These are phyloP conservation scores for Macrobrachium nipponense DNA, from an alignment of 1,140 invertebrate species.

Conservation along the genomic window DNA sequence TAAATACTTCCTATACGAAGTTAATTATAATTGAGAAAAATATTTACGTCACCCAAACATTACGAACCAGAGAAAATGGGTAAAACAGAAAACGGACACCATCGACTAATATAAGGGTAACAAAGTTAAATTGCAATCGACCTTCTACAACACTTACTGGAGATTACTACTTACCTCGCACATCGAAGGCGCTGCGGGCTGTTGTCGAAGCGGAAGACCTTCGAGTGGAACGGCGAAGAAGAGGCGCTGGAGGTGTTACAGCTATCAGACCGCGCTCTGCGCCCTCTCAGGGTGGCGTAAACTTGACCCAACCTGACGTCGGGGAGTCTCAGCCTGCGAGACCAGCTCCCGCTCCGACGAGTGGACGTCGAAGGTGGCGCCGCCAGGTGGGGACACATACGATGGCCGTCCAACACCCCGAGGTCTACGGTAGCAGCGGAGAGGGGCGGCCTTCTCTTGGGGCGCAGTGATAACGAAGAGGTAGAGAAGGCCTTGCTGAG, in stretches of 20 bases:
- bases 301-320: constrained; percentile 38
- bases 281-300: constrained; percentile 28
- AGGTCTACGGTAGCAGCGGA: constrained; percentile 7
- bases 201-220: background rate
- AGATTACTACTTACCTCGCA: background rate
- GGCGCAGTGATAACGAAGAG: constrained; percentile 27
- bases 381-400: background rate
- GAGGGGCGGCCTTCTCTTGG: background rate
- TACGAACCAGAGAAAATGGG: too few relatives aligned
- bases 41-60: too few relatives aligned
- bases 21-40: too few relatives aligned
- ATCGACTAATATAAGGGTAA: too few relatives aligned
- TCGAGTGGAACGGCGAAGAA: background rate
- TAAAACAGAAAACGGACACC: too few relatives aligned
- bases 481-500: constrained; percentile 24
- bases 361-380: background rate
- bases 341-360: background rate
- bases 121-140: too few relatives aligned
- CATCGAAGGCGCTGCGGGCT: constrained; percentile 18
- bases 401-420: constrained; percentile 17
- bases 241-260: background rate
- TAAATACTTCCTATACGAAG: too few relatives aligned
- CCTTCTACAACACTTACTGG: too few relatives aligned
- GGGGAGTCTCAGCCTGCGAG: constrained; percentile 11
- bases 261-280: background rate